Base-by-base conservation (phyloP, 92 coral and sea anemone species). In the Parazoanthus atlanticus region DNA sequence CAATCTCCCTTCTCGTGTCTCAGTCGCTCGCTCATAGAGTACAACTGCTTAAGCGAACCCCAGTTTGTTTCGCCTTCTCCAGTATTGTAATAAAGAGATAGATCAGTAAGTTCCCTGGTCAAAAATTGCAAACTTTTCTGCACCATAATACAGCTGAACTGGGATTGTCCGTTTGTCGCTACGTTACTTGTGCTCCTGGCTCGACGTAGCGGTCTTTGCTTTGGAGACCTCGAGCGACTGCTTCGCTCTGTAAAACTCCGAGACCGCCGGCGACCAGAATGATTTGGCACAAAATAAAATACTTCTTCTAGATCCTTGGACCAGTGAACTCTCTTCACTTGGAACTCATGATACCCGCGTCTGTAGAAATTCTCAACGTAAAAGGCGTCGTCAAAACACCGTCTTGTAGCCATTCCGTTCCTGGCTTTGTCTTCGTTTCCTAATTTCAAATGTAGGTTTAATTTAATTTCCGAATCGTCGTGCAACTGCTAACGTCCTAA, bases 251-350 rank as follows among this genome's bases (percentile, higher is more conserved):
- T 69, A 16, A 66, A 91, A 76, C 84, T 90, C 54, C 69, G 90
- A 79, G 74, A 91, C 16, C 36, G 90, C 52, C 29, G 88, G 3
- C 85, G 79, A 19, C 56, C 84, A 17, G 81, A 26, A 71, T 52
- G 71, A 85, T 61, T 88, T 8, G 94, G 94, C 15, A 92, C 90
- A 82, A 92, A 92, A 31, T 92, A 92, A 33, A 89, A 74, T 0
- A 92, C 77, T 85, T 92, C 92, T 71, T 89, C 94, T 7, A 92
- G 82, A 75, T 92, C 94, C 12, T 89, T 84, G 0, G 92, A 92
- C 94, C 94, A 92, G 79, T 92, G 94, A 2, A 92, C 94, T 29
- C 94, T 89, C 64, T 92, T 92, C 30, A 75, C 86, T 78, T 89
- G 77, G 16, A 84, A 29, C 3, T 54, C 3, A 11, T 52, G 41